Conservation (phyloP, 2,797 vertebrate genomes). For the Phoeniculus purpureus region DNA sequence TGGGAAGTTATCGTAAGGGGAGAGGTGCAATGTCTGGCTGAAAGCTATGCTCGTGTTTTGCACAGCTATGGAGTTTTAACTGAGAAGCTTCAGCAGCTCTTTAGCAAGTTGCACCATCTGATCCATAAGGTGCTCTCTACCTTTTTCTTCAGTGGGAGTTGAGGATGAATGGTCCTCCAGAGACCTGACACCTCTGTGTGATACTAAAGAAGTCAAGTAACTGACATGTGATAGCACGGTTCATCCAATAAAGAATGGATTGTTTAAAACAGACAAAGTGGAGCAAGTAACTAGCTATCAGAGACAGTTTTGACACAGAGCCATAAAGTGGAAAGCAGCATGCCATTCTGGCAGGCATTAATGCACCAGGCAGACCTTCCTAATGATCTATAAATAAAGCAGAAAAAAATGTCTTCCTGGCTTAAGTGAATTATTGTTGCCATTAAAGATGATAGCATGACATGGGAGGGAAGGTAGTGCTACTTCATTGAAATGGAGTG, state of each 20-base stretch:
- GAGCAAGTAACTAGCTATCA: slow-evolving; percentile 64
- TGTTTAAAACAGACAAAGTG: slow-evolving; percentile 65
- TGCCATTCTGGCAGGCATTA: slow-evolving; percentile 67
- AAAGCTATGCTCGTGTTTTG: slow-evolving; percentile 21
- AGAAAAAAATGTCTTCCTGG: slow-evolving; percentile 71
- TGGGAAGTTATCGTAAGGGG: neutral
- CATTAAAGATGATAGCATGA: slow-evolving; percentile 66
- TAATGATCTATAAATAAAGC: slow-evolving; percentile 76
- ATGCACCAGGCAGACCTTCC: slow-evolving; percentile 59
- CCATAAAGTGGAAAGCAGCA: slow-evolving; percentile 53
- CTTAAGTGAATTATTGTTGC: slow-evolving; percentile 71
- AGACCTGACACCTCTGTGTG: slow-evolving; percentile 30
- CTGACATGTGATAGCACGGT: slow-evolving; percentile 39
- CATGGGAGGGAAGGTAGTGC: slow-evolving; percentile 64
- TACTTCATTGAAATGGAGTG: slow-evolving; percentile 58
- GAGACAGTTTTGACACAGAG: slow-evolving; percentile 73
- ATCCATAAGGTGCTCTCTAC: slow-evolving; percentile 4
- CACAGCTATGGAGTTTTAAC: neutral
- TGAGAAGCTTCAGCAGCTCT: slow-evolving; percentile 4
- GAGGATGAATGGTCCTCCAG: neutral
- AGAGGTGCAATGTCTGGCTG: neutral
- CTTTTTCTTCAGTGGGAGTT: slow-evolving; percentile 16
- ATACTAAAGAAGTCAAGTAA: slow-evolving; percentile 61
- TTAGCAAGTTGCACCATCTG: slow-evolving; percentile 1
- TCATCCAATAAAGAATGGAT: slow-evolving; percentile 47